Evolutionary conservation across 2,113 vertebrate genomes (phyloP).

Genomic region (Chloroceryle aenea): DNA sequence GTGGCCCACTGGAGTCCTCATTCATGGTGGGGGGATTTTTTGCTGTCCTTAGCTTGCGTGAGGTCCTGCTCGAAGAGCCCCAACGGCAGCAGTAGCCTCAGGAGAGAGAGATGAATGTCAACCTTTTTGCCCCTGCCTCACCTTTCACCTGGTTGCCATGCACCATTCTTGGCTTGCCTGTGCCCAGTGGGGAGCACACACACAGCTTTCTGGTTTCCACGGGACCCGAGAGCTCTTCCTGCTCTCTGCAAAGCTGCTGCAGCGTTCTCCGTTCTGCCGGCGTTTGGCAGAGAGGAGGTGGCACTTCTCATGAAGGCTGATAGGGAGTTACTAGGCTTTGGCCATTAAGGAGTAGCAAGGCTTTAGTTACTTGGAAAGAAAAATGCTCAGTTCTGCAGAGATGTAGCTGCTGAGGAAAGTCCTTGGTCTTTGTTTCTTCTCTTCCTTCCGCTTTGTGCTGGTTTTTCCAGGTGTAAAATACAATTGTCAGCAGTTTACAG

Average conservation of each 20-base stretch:
- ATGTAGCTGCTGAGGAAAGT: neutral
- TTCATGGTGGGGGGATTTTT: neutral
- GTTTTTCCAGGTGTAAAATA: slow-evolving; percentile 48
- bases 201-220: rapidly evolving
- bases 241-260: neutral
- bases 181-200: neutral
- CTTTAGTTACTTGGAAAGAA: neutral
- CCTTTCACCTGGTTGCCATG: neutral
- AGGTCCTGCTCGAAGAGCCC: neutral
- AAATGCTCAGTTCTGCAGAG: neutral
- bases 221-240: neutral
- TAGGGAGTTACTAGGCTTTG: neutral
- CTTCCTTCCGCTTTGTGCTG: slow-evolving; percentile 33
- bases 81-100: neutral
- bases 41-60: neutral
- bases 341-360: neutral
- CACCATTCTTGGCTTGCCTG: rapidly evolving
- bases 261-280: neutral
- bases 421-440: slow-evolving; percentile 44
- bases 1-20: rapidly evolving
- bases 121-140: neutral
- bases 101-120: neutral
- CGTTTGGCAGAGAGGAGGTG: rapidly evolving
- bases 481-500: slow-evolving; percentile 37
- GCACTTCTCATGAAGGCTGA: neutral